Evolutionary conservation across 1,140 invertebrate species (phyloP).

Genomic region (Scaptomyza pallida): DNA sequence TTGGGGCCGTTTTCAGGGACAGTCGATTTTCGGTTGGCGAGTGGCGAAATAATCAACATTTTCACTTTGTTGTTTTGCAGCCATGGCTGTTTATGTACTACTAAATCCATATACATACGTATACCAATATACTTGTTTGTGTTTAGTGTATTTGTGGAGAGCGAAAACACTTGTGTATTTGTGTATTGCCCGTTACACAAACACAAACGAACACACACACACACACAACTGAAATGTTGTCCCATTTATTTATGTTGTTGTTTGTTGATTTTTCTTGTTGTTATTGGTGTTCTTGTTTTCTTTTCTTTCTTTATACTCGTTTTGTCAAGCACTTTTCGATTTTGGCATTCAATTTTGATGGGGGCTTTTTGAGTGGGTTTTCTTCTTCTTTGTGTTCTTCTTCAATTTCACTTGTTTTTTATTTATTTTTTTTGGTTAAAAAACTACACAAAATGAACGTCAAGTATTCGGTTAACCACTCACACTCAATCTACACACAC

Average conservation of each 20-base stretch:
- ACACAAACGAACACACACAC: slow-evolving; percentile 26
- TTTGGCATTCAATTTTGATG: slow-evolving; percentile 60
- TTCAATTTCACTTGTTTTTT: slow-evolving; percentile 24
- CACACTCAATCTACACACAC: slow-evolving; percentile 37
- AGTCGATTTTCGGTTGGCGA: slow-evolving; percentile 29
- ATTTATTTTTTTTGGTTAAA: slow-evolving; percentile 41
- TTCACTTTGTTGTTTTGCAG: slow-evolving; percentile 39
- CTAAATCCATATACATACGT: slow-evolving; percentile 1
- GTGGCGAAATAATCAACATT: slow-evolving; percentile 73
- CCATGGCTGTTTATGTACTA: slow-evolving; percentile 15
- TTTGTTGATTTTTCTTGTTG: slow-evolving; percentile 36
- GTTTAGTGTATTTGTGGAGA: slow-evolving; percentile 23
- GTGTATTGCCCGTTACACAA: slow-evolving; percentile 29
- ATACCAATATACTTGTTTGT: slow-evolving; percentile 29
- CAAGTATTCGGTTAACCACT: slow-evolving; percentile 41
- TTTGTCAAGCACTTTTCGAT: slow-evolving; percentile 75
- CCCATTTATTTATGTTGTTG: slow-evolving; percentile 40
- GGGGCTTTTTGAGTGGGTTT: slow-evolving; percentile 12
- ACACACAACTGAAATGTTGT: slow-evolving; percentile 53
- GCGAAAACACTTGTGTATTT: slow-evolving; percentile 40
- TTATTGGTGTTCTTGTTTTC: slow-evolving; percentile 35
- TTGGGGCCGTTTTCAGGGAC: slow-evolving; percentile 17
- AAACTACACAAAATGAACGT: slow-evolving; percentile 59
- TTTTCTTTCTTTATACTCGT: slow-evolving; percentile 20
- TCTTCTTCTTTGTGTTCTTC: not conserved